These are phyloP conservation scores for Drosophila ficusphila DNA, from an alignment of 1,140 invertebrate genomes.

Conservation along the genomic window DNA sequence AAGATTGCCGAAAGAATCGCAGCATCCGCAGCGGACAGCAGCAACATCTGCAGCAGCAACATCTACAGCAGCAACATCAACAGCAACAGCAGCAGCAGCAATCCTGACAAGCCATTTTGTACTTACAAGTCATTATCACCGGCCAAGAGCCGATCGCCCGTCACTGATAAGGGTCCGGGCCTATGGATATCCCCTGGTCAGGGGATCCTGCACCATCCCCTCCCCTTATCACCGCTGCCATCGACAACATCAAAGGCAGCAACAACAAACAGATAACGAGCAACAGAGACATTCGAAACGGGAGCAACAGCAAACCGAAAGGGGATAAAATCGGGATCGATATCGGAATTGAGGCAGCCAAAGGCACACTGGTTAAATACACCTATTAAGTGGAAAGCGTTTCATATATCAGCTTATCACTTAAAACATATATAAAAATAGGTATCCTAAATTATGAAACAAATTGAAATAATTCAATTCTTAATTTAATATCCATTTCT, in stretches of 20 bases:
- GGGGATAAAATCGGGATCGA: conserved; percentile 17
- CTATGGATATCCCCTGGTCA: conserved; percentile 9
- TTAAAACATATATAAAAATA: too few species aligned
- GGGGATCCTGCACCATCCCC: not conserved
- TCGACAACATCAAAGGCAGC: conserved; percentile 77
- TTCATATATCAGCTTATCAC: too few species aligned
- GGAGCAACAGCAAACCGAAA: conserved; percentile 35
- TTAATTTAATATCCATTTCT: not conserved
- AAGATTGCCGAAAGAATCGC: conserved; percentile 33
- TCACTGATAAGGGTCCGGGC: conserved; percentile 59
- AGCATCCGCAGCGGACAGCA: conserved; percentile 5
- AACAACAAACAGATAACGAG: conserved; percentile 72
- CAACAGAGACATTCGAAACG: conserved; percentile 67
- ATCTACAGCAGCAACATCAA: conserved; percentile 35
- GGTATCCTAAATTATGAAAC: too few species aligned
- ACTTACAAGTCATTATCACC: conserved; percentile 83
- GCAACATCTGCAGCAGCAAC: conserved; percentile 9
- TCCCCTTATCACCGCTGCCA: conserved; percentile 55
- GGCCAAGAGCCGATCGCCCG: conserved; percentile 56
- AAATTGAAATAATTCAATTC: not conserved
- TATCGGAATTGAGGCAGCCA: not conserved
- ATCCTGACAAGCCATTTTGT: conserved; percentile 82
- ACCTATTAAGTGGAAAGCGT: not conserved
- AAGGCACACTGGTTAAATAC: conserved; percentile 11
- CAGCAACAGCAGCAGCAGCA: conserved; percentile 33